phyloP scores from a whole-genome alignment of 2,797 vertebrate genomes.

The Notamacropus eugenii region DNA sequence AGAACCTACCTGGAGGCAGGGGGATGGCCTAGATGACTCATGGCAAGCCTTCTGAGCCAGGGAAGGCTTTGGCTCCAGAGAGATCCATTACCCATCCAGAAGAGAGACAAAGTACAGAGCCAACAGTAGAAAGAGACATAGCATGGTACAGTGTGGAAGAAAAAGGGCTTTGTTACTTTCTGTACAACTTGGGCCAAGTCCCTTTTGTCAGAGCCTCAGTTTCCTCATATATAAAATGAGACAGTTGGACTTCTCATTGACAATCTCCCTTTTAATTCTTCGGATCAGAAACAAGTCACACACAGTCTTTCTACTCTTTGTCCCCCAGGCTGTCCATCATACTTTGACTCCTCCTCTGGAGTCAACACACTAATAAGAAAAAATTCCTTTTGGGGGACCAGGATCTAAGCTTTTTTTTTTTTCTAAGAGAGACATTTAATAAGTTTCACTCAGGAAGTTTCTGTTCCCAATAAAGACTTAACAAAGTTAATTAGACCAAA shows the following conservation, averaged over 20 bases:
- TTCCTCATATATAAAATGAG: background rate
- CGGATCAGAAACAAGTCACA: background rate
- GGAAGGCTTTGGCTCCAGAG: background rate
- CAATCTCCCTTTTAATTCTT: background rate
- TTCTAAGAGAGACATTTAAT: constrained; percentile 81
- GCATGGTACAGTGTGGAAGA: background rate
- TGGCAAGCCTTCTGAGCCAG: background rate
- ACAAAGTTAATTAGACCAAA: constrained; percentile 89
- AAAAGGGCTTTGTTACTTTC: background rate
- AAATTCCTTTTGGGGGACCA: constrained; percentile 70
- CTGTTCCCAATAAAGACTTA: constrained; percentile 88
- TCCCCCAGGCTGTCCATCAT: background rate
- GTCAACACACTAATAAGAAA: constrained; percentile 55
- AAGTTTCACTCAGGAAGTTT: constrained; percentile 86
- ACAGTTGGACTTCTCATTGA: background rate
- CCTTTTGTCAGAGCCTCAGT: background rate
- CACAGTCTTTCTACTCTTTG: background rate
- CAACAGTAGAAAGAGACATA: background rate
- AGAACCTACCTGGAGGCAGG: background rate
- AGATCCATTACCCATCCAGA: background rate
- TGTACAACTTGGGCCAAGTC: background rate
- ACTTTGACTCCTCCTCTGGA: constrained; percentile 4
- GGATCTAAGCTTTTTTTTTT: constrained; percentile 77
- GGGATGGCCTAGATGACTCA: background rate
- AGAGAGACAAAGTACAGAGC: background rate